A percentile compares a stretch with the other conserved stretches of the same genome.
phyloP scores from a whole-genome alignment of 2,113 vertebrate genomes.

The Tautogolabrus adspersus region DNA sequence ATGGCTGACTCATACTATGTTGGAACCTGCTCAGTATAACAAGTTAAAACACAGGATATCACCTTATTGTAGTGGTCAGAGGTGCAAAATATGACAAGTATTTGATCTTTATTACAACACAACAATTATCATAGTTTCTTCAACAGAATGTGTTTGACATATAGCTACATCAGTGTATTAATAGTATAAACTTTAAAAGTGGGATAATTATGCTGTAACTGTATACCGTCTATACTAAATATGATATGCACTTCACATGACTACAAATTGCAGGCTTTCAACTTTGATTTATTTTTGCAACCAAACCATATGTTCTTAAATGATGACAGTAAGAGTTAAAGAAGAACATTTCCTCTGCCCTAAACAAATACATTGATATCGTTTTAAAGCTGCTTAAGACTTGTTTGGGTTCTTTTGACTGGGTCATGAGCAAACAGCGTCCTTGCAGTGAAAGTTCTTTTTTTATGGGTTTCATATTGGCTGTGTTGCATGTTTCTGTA shows the following conservation, averaged over 20 bases:
- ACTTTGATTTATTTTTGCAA: background rate
- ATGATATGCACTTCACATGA: background rate
- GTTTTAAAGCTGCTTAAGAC: conserved; percentile 35
- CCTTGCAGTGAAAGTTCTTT: conserved; percentile 24
- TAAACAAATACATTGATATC: conserved; percentile 1
- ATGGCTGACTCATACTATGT: background rate
- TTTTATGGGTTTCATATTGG: conserved; percentile 69
- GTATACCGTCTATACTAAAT: background rate
- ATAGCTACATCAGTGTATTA: background rate
- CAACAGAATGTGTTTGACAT: background rate
- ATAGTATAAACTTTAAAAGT: background rate
- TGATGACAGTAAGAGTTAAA: background rate
- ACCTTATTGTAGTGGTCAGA: background rate
- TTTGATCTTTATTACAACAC: background rate
- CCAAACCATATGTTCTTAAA: background rate
- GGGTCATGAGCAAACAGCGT: conserved; percentile 15
- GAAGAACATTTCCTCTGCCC: background rate
- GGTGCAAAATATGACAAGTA: background rate
- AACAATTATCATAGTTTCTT: background rate
- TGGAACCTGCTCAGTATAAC: conserved; percentile 6
- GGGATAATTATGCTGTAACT: background rate
- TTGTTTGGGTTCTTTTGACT: conserved; percentile 25
- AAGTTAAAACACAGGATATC: background rate
- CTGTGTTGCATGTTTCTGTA: conserved; percentile 48
- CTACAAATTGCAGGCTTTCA: background rate